Conservation (phyloP, 2,113 vertebrate species). For the Narcine bancroftii region DNA sequence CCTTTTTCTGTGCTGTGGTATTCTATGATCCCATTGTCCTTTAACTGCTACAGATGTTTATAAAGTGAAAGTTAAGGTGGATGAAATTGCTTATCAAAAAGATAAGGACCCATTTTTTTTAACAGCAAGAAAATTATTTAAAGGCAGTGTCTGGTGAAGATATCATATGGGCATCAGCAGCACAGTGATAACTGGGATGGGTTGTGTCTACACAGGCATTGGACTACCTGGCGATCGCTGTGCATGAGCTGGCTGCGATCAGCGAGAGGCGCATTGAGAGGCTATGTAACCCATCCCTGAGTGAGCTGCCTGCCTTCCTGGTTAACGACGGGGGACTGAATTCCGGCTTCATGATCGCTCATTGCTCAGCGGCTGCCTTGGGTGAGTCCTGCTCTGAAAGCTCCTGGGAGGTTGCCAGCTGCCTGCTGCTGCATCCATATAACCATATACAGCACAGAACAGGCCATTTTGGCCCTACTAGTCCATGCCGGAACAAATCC, state of each 20-base stretch:
- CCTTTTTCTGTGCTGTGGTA: too few species aligned
- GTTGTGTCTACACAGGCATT: constrained; percentile 4
- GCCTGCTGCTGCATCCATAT: too few species aligned
- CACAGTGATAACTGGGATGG: not conserved
- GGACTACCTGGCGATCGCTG: constrained; percentile 78
- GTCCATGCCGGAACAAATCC: too few species aligned
- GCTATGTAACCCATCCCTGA: constrained; percentile 90
- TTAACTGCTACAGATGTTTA: not conserved
- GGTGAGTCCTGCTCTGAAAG: constrained; percentile 61
- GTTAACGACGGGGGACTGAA: constrained; percentile 94
- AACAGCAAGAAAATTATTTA: not conserved
- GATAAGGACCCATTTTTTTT: not conserved
- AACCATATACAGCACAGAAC: too few species aligned
- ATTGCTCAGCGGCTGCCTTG: constrained; percentile 88
- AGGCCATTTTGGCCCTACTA: too few species aligned
- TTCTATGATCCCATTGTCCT: too few species aligned
- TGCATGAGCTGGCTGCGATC: constrained; percentile 90
- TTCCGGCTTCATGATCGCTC: constrained; percentile 98
- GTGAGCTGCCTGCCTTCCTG: constrained; percentile 86
- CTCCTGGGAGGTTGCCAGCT: not conserved
- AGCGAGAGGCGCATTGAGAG: constrained; percentile 92
- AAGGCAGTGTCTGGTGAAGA: not conserved
- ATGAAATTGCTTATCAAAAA: not conserved
- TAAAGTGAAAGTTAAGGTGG: not conserved
- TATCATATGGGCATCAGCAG: constrained; percentile 51